phyloP scores from a whole-genome alignment of 2,797 vertebrate species.

The Erpetoichthys calabaricus region DNA sequence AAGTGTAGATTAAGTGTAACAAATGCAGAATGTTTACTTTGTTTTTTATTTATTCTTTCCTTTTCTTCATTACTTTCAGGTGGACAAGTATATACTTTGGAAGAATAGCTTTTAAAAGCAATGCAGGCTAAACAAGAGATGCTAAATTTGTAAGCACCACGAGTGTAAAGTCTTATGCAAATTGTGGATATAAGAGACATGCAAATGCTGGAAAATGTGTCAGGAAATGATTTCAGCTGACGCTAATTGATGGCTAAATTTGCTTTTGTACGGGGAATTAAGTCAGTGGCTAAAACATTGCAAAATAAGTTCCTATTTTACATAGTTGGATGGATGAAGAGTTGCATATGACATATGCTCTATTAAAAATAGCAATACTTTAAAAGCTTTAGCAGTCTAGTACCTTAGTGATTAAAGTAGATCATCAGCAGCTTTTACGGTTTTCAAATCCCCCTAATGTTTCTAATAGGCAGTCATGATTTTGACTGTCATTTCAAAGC shows the following conservation, averaged over 20 bases:
- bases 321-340: constrained; percentile 11
- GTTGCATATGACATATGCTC: constrained; percentile 15
- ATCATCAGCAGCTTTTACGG: constrained; percentile 12
- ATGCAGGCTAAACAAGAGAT: too few relatives aligned
- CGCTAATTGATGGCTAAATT: background rate
- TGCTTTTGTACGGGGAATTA: background rate
- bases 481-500: background rate
- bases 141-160: too few relatives aligned
- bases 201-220: constrained; percentile 1
- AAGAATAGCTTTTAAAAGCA: too few relatives aligned
- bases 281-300: background rate
- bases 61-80: too few relatives aligned
- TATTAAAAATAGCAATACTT: constrained; percentile 10
- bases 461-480: constrained; percentile 10
- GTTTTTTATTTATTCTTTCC: too few relatives aligned
- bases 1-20: too few relatives aligned
- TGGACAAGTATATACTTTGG: too few relatives aligned
- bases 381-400: constrained; percentile 13
- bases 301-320: background rate
- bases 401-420: constrained; percentile 15
- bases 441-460: constrained; percentile 15
- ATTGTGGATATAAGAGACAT: background rate
- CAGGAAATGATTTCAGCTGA: constrained; percentile 3
- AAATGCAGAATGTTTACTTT: too few relatives aligned
- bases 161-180: background rate